Conservation (phyloP, 1,140 invertebrate species). For the Chymomyza costata region DNA sequence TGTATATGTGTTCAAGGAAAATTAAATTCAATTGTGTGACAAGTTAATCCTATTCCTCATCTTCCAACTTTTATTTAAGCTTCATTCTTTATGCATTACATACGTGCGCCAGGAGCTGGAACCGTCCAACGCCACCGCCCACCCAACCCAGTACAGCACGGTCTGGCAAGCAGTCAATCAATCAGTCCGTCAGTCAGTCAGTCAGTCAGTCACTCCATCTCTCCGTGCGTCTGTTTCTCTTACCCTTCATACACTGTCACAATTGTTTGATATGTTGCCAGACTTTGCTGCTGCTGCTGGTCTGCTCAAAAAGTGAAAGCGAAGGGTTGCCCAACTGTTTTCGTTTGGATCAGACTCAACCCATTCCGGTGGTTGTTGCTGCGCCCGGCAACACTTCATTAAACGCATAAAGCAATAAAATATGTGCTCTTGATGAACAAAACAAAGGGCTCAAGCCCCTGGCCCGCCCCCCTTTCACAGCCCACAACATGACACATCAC, state of each 20-base stretch:
- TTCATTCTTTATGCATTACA: slow-evolving; percentile 73
- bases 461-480: slow-evolving; percentile 1
- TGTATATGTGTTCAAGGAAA: slow-evolving; percentile 49
- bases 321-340: slow-evolving; percentile 44
- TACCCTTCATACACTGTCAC: slow-evolving; percentile 61
- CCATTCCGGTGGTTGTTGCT: background rate
- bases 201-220: slow-evolving; percentile 7
- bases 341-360: background rate
- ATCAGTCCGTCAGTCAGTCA: slow-evolving; percentile 13
- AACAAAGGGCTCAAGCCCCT: slow-evolving; percentile 29
- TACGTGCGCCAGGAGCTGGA: slow-evolving; percentile 24
- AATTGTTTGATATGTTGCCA: slow-evolving; percentile 61
- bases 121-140: background rate
- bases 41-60: slow-evolving; percentile 74
- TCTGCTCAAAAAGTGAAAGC: slow-evolving; percentile 52
- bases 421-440: slow-evolving; percentile 50
- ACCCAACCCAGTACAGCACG: slow-evolving; percentile 8
- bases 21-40: slow-evolving; percentile 75
- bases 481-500: background rate
- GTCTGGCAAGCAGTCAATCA: slow-evolving; percentile 21
- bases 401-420: slow-evolving; percentile 73
- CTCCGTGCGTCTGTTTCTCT: no score
- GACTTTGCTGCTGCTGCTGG: background rate
- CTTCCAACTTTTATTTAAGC: slow-evolving; percentile 72
- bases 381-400: slow-evolving; percentile 59